Conservation (phyloP, 2,797 vertebrate species). For the Carcharodon carcharias region DNA sequence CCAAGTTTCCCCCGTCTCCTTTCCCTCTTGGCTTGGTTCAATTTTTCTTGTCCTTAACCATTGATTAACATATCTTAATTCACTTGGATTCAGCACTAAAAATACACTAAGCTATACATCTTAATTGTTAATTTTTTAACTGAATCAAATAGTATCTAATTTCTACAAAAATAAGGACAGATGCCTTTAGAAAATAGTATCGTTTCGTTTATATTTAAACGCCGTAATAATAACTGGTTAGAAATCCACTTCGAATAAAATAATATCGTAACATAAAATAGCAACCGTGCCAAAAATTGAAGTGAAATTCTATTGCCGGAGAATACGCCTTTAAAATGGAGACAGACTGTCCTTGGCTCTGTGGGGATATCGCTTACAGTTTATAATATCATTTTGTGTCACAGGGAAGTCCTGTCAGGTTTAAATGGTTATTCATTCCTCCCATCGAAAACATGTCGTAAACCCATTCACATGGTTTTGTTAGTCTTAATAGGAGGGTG, state of each 20-base stretch:
- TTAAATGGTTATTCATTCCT: constrained; percentile 39
- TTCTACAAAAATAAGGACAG: neutral
- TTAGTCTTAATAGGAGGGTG: constrained; percentile 48
- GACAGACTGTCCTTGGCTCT: neutral
- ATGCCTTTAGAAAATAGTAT: neutral
- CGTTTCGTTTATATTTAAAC: neutral
- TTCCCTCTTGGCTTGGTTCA: constrained; percentile 17
- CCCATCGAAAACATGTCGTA: constrained; percentile 41
- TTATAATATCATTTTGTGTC: constrained; percentile 32
- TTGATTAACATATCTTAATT: constrained; percentile 35
- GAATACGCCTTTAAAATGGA: neutral
- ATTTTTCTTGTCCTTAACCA: neutral
- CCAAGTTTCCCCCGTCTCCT: neutral
- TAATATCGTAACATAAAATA: neutral
- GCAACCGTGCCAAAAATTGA: neutral
- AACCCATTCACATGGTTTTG: constrained; percentile 45
- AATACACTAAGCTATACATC: constrained; percentile 23
- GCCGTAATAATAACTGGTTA: neutral
- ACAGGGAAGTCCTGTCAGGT: constrained; percentile 39
- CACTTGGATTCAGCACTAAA: constrained; percentile 11
- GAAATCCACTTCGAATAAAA: neutral
- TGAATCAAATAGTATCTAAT: constrained; percentile 25
- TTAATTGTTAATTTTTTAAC: neutral
- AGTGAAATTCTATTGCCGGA: neutral
- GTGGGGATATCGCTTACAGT: neutral